A percentile compares a stretch with the other conserved stretches of the same genome.
Conservation (phyloP, 1,140 invertebrate species). For the silkworm (Bombyx mori) region DNA sequence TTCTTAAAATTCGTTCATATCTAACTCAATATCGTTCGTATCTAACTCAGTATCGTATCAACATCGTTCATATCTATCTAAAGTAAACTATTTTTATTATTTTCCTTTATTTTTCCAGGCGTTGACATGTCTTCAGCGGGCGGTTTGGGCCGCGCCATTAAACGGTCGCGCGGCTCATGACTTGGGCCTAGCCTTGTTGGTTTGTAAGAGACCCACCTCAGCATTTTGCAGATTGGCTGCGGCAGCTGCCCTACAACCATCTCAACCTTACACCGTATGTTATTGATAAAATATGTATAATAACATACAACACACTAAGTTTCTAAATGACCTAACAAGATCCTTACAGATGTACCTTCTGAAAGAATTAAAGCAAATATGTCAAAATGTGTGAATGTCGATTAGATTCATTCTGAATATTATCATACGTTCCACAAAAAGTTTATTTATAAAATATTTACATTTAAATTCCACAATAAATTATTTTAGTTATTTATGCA, state of each 20-base stretch:
- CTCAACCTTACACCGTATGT: slow-evolving; percentile 43
- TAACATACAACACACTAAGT: background rate
- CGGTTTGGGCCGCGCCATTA: slow-evolving; percentile 46
- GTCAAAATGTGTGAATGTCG: too few species aligned
- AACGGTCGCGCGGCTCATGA: slow-evolving; percentile 45
- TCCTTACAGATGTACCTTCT: background rate
- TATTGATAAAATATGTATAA: background rate
- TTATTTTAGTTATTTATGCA: too few species aligned
- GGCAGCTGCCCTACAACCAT: slow-evolving; percentile 43
- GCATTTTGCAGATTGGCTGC: slow-evolving; percentile 53
- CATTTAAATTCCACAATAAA: too few species aligned
- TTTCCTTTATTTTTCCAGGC: slow-evolving; percentile 24
- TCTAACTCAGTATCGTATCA: too few species aligned
- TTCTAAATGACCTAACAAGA: background rate
- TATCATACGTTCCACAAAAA: too few species aligned
- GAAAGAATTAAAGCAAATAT: background rate
- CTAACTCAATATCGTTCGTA: too few species aligned
- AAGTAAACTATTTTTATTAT: too few species aligned
- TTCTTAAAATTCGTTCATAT: background rate
- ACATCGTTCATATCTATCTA: too few species aligned
- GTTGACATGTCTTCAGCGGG: slow-evolving; percentile 49
- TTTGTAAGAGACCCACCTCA: slow-evolving; percentile 39
- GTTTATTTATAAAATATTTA: too few species aligned
- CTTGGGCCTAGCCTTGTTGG: slow-evolving; percentile 41
- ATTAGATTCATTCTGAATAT: too few species aligned